Conservation (phyloP, 2,113 vertebrate genomes). For the Chlorodrepanis virens region DNA sequence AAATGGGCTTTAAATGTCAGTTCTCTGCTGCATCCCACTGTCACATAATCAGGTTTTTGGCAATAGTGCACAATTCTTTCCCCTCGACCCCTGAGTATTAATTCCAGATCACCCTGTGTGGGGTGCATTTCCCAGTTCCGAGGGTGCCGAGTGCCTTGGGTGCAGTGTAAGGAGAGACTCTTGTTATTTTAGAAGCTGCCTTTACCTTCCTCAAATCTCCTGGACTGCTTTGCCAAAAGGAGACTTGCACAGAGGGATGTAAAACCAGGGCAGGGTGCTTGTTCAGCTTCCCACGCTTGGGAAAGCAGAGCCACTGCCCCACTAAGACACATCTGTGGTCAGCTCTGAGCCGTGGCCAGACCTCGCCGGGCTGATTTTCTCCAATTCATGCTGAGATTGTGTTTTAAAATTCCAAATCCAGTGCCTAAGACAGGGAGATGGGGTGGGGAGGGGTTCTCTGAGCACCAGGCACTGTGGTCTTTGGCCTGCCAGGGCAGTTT, state of each 20-base stretch:
- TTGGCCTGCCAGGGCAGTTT: background rate
- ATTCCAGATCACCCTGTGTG: background rate
- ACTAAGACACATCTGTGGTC: background rate
- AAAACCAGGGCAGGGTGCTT: background rate
- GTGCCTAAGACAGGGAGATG: background rate
- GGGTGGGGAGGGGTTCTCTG: background rate
- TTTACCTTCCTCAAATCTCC: background rate
- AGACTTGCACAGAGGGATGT: background rate
- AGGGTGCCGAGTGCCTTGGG: background rate
- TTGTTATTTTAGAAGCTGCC: background rate
- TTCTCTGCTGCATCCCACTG: conserved; percentile 32
- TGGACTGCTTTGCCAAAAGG: background rate
- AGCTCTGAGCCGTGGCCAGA: background rate
- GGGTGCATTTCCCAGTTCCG: background rate
- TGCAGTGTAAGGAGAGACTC: background rate
- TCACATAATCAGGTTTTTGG: conserved; percentile 25
- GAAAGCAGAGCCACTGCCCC: background rate
- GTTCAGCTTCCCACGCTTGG: background rate
- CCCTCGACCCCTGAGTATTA: conserved; percentile 21
- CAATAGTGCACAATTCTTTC: conserved; percentile 6
- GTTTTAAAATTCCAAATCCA: background rate
- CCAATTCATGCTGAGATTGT: background rate
- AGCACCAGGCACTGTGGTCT: background rate
- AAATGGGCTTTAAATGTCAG: conserved; percentile 51
- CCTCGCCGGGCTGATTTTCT: background rate